A percentile compares a stretch with the other conserved stretches of the same genome.
Conservation (phyloP, 2,797 vertebrate genomes). For the Girardinus metallicus region DNA sequence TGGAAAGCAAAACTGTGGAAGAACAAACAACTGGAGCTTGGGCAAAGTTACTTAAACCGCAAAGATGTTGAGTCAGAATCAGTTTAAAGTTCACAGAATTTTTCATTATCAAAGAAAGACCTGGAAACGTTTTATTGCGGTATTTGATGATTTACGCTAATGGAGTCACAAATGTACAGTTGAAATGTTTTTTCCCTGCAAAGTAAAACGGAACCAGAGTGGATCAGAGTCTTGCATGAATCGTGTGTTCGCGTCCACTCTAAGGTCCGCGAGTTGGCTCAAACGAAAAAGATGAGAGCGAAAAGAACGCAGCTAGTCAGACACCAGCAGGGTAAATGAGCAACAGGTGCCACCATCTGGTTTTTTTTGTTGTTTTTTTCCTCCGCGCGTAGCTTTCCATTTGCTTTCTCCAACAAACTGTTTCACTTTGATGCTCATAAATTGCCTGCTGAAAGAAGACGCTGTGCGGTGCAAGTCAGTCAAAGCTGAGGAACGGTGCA, state of each 20-base stretch:
- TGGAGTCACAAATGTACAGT: background rate
- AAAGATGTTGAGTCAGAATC: background rate
- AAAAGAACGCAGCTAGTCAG: slow-evolving; percentile 54
- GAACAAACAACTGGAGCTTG: background rate
- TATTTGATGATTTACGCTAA: background rate
- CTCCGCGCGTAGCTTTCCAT: background rate
- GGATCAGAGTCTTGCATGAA: slow-evolving; percentile 17
- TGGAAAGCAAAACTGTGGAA: background rate
- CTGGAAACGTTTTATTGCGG: slow-evolving; percentile 14
- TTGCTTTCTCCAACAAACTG: slow-evolving; percentile 42
- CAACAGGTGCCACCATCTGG: slow-evolving; percentile 65
- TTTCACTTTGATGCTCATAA: slow-evolving; percentile 52
- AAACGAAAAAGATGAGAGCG: slow-evolving; percentile 46
- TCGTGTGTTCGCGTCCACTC: slow-evolving; percentile 30
- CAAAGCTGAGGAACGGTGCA: slow-evolving; percentile 26
- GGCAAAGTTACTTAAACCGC: background rate
- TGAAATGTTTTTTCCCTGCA: background rate
- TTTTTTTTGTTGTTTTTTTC: slow-evolving; percentile 1
- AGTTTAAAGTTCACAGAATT: background rate
- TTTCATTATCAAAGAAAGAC: slow-evolving; percentile 4
- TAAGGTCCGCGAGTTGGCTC: slow-evolving; percentile 40
- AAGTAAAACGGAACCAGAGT: slow-evolving; percentile 11
- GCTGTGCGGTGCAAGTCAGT: slow-evolving; percentile 23
- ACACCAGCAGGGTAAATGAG: slow-evolving; percentile 59
- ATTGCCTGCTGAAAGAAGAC: slow-evolving; percentile 49